Base-by-base conservation (phyloP, 2,797 vertebrate species). In the Coregonus suidteri region DNA sequence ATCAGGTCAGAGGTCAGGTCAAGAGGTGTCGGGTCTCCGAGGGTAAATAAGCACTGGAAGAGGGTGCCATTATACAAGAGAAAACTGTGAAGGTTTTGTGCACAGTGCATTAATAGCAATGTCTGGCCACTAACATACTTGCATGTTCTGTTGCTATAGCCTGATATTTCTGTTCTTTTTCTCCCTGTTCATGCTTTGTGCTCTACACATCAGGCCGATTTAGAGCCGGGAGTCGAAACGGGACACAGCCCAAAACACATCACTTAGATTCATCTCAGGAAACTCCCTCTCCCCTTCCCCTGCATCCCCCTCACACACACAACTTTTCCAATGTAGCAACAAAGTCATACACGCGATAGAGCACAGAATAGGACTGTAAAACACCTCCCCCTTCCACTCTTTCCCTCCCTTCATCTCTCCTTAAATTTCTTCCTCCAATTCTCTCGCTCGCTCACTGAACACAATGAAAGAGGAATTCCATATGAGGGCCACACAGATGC, bases 391-490 rank as follows among this genome's bases (percentile, higher is more conserved):
- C 54, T 47, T n/a, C 47, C 53, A 56, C 77, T 25, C 25, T 25
- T 25, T 72, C 71, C 34, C 13, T 69, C 15, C 14, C 56, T 20
- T 31, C 16, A 34, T 68, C 64, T 77, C 31, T 67, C 6, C 54
- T 71, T 77, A 64, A 25, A 25, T 30, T 53, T 37, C 34, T 56
- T 69, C 75, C 64, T 73, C 74, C 25, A 56, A 25, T 25, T 20
- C 7, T 20, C 67, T 56, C 37, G 20, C 79, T 77, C 76, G 77
- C 82, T 68, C 54, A 73, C 41, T 84, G 91, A 75, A 85, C 73
- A 93, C 92, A 93, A 91, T 89, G 87, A 91, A 86, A 90, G 86
- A 91, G 86, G 89, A 88, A 91, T 86, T 91, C 92, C 91, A 88
- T 83, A 85, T 30, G 75, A 90, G 80, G 84, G 87, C 87, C 86